These are phyloP conservation scores for Podarcis raffonei DNA, from an alignment of 2,113 vertebrate genomes.

Conservation along the genomic window DNA sequence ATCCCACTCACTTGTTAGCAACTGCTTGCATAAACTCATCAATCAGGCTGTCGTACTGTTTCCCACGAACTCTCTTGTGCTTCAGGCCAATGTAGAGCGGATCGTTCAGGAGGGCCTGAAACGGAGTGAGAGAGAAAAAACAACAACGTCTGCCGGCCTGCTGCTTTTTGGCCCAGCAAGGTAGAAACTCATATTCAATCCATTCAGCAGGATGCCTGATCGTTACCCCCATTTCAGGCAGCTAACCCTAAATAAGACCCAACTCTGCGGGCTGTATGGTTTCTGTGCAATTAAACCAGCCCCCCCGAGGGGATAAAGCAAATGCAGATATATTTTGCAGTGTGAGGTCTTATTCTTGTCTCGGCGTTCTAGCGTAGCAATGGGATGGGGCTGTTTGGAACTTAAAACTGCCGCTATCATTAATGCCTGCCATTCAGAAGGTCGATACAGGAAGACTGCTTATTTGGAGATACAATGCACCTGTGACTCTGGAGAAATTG, in stretches of 20 bases:
- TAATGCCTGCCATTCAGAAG: no score
- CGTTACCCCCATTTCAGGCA: neutral
- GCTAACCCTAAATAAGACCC: neutral
- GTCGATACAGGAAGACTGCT: no score
- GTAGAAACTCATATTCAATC: conserved; percentile 15
- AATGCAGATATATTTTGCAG: neutral
- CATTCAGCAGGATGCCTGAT: neutral
- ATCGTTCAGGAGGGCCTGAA: conserved; percentile 88
- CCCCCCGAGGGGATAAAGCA: no score
- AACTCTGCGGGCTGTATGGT: neutral
- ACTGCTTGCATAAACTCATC: conserved; percentile 98
- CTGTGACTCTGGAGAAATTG: no score
- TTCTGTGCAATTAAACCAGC: neutral
- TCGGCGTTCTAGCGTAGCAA: neutral
- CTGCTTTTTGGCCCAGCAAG: neutral
- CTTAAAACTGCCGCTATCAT: no score
- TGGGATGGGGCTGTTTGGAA: neutral
- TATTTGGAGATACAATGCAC: no score
- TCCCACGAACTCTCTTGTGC: conserved; percentile 90
- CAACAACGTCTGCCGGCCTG: conserved; percentile 28
- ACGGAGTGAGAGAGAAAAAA: conserved; percentile 42
- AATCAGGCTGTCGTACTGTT: conserved; percentile 91
- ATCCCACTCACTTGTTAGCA: conserved; percentile 88
- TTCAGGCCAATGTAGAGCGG: conserved; percentile 97
- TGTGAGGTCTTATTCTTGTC: neutral